Percentiles rank a stretch among this genome's conserved stretches.
Conservation (phyloP, 1,140 invertebrate species). For the Portunus trituberculatus region DNA sequence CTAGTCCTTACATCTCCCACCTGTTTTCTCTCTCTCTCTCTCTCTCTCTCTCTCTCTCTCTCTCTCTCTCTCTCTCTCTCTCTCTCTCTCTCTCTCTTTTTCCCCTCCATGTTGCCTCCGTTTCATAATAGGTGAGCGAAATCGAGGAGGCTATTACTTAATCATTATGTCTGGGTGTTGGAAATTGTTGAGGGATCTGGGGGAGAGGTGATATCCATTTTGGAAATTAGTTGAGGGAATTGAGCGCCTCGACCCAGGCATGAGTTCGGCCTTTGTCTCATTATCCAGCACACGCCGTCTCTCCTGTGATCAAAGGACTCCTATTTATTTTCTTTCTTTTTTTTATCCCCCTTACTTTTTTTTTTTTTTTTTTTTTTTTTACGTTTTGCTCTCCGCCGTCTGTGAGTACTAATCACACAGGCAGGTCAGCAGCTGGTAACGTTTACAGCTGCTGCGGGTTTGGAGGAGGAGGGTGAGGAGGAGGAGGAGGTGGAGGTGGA, state of each 20-base stretch:
- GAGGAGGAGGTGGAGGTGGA: background rate
- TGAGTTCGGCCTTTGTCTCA: conserved; percentile 39
- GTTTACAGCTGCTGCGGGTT: background rate
- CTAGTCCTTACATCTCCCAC: background rate
- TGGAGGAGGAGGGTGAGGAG: background rate
- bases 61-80: conserved; percentile 24
- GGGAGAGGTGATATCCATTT: conserved; percentile 60
- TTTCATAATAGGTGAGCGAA: conserved; percentile 50
- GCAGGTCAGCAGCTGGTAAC: conserved; percentile 9
- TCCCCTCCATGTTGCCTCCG: background rate
- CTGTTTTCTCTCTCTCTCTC: conserved; percentile 31
- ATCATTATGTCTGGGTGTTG: conserved; percentile 48
- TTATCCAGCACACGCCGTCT: conserved; percentile 23
- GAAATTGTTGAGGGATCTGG: conserved; percentile 57
- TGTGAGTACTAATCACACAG: background rate
- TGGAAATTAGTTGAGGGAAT: conserved; percentile 66
- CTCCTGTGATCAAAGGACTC: conserved; percentile 43
- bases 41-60: conserved; percentile 24
- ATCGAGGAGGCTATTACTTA: conserved; percentile 66
- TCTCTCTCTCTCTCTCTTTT: conserved; percentile 28
- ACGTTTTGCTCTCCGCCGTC: background rate
- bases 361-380: background rate
- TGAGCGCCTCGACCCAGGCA: conserved; percentile 6
- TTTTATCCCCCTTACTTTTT: background rate
- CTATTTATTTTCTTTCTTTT: background rate